Evolutionary conservation across 1,140 invertebrate species (phyloP), one percentile per base, ranked within the genome.

Genomic region (Ceratina japonica): DNA sequence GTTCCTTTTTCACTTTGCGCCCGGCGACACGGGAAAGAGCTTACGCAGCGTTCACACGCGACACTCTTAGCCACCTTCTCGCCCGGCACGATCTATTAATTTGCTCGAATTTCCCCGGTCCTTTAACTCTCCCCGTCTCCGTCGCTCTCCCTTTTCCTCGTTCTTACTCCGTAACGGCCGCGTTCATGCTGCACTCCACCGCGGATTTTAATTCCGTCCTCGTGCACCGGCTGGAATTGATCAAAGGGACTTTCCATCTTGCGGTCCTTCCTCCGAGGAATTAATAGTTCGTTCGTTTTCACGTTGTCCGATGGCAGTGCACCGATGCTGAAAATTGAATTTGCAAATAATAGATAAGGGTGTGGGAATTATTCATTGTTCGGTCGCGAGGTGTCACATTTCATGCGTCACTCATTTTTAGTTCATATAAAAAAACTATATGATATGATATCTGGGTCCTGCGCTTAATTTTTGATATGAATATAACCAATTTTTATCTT

Each of bases 21-120:
- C 62, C 62, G 54, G 62, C 81, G 83, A 85, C 86, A 87, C 71
- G 85, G 71, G 81, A 87, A 87, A 87, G 75, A 22, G 73, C 85
- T 87, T 81, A 86, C 79, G 61, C 71, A 81, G 72, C 82, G 79
- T 86, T 83, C 81, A 68, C 81, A 72, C 81, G 78, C 79, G 69
- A 74, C 37, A 54, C 75, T 75, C 69, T 78, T 75, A 72, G 56
- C 62, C 58, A 27, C 7, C 54, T 66, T 66, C 74, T 71, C 75
- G 64, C 63, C 73, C 66, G 64, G 37, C 63, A 58, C 54, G 51
- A 66, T 31, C 80, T 82, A 82, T 84, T 85, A 81, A 85, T 86
- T 86, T 82, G 16, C 81, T 73, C 58, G 76, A 74, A 75, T 81
- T 75, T 61, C 56, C 24, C 13, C 49, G 22, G 61, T 68, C 80